These are phyloP conservation scores for Anhinga rufa DNA, from an alignment of 2,113 vertebrate genomes.

Conservation along the genomic window DNA sequence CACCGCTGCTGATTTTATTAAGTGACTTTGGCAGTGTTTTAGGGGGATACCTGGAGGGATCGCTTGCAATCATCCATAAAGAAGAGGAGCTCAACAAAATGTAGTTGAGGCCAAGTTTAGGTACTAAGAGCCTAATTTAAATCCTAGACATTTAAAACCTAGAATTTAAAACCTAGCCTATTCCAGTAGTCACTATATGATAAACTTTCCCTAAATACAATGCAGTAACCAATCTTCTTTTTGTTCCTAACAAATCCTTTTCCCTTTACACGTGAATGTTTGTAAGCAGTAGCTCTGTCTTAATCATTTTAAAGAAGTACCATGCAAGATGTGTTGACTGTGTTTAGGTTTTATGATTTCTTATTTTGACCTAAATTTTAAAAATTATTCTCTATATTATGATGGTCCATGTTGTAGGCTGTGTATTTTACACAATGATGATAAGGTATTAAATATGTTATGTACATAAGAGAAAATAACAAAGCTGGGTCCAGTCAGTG, in stretches of 20 bases:
- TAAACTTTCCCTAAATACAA: neutral
- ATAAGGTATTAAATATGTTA: neutral
- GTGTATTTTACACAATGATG: neutral
- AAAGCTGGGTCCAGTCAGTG: neutral
- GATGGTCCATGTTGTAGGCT: neutral
- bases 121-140: neutral
- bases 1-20: neutral
- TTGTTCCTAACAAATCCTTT: neutral
- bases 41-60: neutral
- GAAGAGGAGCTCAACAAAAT: neutral
- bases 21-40: neutral
- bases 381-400: neutral
- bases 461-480: neutral
- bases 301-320: neutral
- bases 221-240: neutral
- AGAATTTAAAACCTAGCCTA: neutral
- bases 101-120: neutral
- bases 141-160: neutral
- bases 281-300: neutral
- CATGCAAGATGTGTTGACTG: neutral
- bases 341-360: neutral
- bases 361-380: neutral
- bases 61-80: neutral
- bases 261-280: neutral
- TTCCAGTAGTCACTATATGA: neutral